Evolutionary conservation across 2,888 invertebrate species (phyloP), one percentile per base, ranked within the genome.

Genomic region (Hedya salicella): DNA sequence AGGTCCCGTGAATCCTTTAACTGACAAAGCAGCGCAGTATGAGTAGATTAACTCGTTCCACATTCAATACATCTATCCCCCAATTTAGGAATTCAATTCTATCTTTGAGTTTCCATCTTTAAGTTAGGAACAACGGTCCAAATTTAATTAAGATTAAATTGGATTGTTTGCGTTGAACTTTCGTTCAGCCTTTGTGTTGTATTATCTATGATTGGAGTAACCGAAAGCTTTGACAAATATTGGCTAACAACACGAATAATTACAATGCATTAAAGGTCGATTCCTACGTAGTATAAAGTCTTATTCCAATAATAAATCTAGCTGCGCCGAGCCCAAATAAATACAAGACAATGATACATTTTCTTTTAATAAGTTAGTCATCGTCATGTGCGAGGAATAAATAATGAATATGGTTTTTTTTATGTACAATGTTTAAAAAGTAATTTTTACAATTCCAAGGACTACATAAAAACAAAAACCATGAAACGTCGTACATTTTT

Each of bases 141-240:
- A 60, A 59, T 65, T 65, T 60, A 60, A 66, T 60, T 66, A 66
- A 66, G 65, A 66, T 66, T 60, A 60, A 53, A 39, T 46, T 9
- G 32, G 30, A 53, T 65, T 65, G 60, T 60, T 60, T 21, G 40
- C 30, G 36, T 36, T 9, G 46, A 59, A 36, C 30, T 60, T 56
- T 60, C 30, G 11, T 19, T 39, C 56, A 39, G 48, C 40, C 46
- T 53, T 60, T 66, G 59, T 65, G 25, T 13, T 42, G 19, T 60
- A 49, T 57, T 64, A 50, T 50, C 42, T 48, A 2, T 32, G 14
- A 57, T 46, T 46, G 25, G 50, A 57, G 36, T 21, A 39, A 46
- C 39, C 46, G 52, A 53, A 40, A 59, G 39, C 59, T 52, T 53
- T 25, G 50, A 53, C 52, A 52, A 59, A 65, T 46, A 59, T 65